phyloP scores from a whole-genome alignment of 2,797 vertebrate genomes.

The Clarias pachynema region DNA sequence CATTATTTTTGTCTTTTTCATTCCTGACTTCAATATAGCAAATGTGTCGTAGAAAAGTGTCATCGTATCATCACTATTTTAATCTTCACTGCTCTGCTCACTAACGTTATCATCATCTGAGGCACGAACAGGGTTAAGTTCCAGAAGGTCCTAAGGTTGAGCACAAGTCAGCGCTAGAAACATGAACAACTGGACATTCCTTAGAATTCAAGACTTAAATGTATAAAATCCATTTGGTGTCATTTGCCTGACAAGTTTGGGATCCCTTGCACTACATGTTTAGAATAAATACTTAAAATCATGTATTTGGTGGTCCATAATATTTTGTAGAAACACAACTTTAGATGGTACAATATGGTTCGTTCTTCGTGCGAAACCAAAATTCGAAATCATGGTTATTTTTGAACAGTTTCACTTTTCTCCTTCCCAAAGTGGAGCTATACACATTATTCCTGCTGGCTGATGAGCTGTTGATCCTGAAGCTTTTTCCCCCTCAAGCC shows the following conservation, averaged over 20 bases:
- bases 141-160: not conserved
- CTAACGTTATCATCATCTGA: not conserved
- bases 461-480: constrained; percentile 3
- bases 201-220: no score
- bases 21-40: not conserved
- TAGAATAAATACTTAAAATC: not conserved
- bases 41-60: not conserved
- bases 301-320: not conserved
- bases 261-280: not conserved
- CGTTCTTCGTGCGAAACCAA: not conserved
- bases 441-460: not conserved
- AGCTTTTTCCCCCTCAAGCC: not conserved
- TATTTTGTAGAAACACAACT: not conserved
- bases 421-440: not conserved
- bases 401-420: not conserved
- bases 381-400: not conserved
- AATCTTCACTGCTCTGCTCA: not conserved
- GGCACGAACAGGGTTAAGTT: not conserved
- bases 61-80: not conserved
- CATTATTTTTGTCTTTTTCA: not conserved
- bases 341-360: not conserved
- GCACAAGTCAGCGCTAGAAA: not conserved
- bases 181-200: not conserved
- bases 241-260: no score
- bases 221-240: no score